Conservation (phyloP, 2,888 invertebrate genomes). For the Tethea ocularis region DNA sequence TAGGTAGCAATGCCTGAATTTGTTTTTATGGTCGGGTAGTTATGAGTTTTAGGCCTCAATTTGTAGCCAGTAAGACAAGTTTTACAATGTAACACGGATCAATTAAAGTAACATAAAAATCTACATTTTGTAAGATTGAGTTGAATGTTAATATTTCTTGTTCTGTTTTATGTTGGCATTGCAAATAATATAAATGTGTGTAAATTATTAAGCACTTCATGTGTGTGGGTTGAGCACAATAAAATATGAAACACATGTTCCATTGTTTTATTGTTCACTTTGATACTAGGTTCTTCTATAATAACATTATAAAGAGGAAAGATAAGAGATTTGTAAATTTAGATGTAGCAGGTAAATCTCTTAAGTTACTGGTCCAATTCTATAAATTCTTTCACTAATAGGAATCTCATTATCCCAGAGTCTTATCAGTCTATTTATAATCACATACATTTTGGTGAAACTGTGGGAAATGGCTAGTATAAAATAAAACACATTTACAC, state of each 20-base stretch:
- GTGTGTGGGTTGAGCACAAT: conserved; percentile 12
- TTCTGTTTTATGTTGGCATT: neutral
- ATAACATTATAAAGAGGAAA: too few species aligned
- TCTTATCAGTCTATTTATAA: too few species aligned
- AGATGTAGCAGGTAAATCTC: too few species aligned
- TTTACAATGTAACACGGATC: neutral
- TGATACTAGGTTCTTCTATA: conserved; percentile 6
- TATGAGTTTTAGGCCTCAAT: conserved; percentile 10
- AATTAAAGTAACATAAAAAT: neutral
- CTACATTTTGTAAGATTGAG: neutral
- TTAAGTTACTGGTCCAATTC: too few species aligned
- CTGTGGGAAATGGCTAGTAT: too few species aligned
- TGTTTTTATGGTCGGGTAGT: conserved; percentile 21
- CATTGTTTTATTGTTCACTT: neutral
- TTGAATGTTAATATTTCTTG: neutral
- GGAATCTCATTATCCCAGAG: too few species aligned
- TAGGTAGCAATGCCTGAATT: conserved; percentile 13
- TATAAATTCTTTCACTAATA: too few species aligned
- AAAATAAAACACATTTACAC: conserved; percentile 22
- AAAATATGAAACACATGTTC: conserved; percentile 11
- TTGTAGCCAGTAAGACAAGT: neutral
- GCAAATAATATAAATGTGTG: neutral
- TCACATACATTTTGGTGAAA: too few species aligned
- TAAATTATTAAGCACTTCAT: neutral
- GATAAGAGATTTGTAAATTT: too few species aligned